Evolutionary conservation across 30 jellyfish, hydroid and myxozoan genomes (phyloP), one percentile per base, ranked within the genome.

Genomic region (Morbakka virulenta): DNA sequence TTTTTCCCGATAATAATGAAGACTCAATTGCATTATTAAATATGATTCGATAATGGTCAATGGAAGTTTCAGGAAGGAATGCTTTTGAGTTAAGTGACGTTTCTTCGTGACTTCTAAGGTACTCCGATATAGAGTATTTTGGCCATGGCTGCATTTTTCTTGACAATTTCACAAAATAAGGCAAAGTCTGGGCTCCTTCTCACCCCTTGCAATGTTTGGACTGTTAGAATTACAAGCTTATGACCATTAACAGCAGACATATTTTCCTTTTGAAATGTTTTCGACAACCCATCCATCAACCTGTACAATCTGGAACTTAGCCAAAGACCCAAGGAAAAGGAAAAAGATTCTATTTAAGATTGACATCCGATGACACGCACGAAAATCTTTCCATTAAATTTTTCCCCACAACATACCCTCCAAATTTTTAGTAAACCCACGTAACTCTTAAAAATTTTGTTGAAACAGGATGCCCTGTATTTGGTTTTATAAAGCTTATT

Each of bases 61-160:
- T 85, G 20, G 68, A 20, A 57, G 73, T 74, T 74, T 74, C 74
- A 22, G 86, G 86, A 20, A n/a, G 86, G 65, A 57, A 25, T 57
- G 26, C 13, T 57, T 57, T 28, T 50, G 77, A 17, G 11, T 65
- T 65, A 6, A 12, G 32, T 20, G 69, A 65, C 28, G 66, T 65
- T 20, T 65, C 32, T 29, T 65, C 69, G 77, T 65, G 77, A 65
- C 67, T 68, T 11, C 17, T 17, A 17, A 41, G 9, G 57, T 6
- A 41, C 57, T 41, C 13, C 57, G 17, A 6, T 9, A 41, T 41
- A 21, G 71, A 57, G 32, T 57, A 57, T 12, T 57, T 57, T 57
- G 71, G 71, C 9, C 21, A 4, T 4, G 12, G 25, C 4, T 26
- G 25, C 32, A 4, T 57, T 21, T 24, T 57, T 57, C 71, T 57